Evolutionary conservation across 2,888 invertebrate genomes (phyloP).

Genomic region (Ischnus inquisitorius): DNA sequence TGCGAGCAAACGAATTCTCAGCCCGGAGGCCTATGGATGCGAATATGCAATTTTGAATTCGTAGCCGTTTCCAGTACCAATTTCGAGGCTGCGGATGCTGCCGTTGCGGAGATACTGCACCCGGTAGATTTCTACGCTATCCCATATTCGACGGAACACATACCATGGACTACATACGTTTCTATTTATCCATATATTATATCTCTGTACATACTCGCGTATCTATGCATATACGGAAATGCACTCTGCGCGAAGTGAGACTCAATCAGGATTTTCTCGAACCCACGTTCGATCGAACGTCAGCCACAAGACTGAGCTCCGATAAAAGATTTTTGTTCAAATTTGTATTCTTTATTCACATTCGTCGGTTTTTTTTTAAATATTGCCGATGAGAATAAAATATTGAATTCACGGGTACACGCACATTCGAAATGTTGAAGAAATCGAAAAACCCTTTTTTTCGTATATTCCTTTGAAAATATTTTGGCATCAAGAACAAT

Average conservation of each 20-base stretch:
- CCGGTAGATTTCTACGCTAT: conserved; percentile 38
- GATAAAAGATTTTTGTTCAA: conserved; percentile 50
- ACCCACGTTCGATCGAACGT: conserved; percentile 49
- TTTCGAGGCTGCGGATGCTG: conserved; percentile 48
- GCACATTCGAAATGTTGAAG: too few species aligned
- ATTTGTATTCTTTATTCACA: neutral
- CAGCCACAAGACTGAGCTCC: conserved; percentile 41
- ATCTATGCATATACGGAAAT: neutral
- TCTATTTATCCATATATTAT: conserved; percentile 7
- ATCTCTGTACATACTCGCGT: neutral
- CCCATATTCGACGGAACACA: conserved; percentile 38
- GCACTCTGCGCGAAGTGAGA: conserved; percentile 11
- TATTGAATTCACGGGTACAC: too few species aligned
- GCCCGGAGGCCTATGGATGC: conserved; percentile 23
- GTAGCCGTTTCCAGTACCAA: conserved; percentile 62
- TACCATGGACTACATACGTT: neutral
- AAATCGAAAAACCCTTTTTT: too few species aligned
- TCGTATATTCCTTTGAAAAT: too few species aligned
- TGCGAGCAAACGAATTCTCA: conserved; percentile 43
- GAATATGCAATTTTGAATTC: conserved; percentile 64
- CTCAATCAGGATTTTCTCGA: conserved; percentile 48
- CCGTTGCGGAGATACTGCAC: neutral
- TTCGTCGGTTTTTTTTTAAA: neutral
- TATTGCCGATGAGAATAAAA: too few species aligned
- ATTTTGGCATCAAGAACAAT: too few species aligned